Evolutionary conservation across 2,797 vertebrate species (phyloP), one percentile per base, ranked within the genome.

Genomic region (Urosaurus nigricauda): DNA sequence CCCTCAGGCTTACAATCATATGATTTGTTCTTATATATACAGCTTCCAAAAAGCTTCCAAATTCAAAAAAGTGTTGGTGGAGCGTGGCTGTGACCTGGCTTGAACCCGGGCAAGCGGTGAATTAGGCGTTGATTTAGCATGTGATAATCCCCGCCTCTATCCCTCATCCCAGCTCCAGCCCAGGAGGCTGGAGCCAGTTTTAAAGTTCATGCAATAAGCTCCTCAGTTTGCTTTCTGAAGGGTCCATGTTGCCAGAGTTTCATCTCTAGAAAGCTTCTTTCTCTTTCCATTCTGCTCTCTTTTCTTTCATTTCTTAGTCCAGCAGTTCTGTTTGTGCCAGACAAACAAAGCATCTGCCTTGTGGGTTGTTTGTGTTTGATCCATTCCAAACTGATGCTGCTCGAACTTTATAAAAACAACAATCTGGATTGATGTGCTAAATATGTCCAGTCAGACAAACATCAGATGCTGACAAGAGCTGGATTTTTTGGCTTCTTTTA

Each of bases 381-480:
- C 91, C 24, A 68, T 95, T 95, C 94, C 94, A 95, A 95, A 92
- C 70, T 90, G 86, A 95, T 95, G 94, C 90, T 93, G 88, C 80
- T 16, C 91, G 89, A 56, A 78, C 89, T 91, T 95, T 96, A 94
- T 96, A 96, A 96, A 95, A 94, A 95, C 91, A 95, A 86, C 88
- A 90, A 87, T 94, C 93, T 93, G 92, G 32, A 96, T 92, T 97
- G 96, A 97, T 96, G 96, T 94, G 95, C 94, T 96, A 96, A 97
- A 93, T 96, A 96, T 96, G 96, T 96, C 95, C 96, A 94, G 90
- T 95, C 95, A 63, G 96, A 96, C 95, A 91, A 95, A 90, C 92
- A 94, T 96, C 94, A 96, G 92, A 35, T 96, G 96, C 95, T 97
- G 96, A 94, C 94, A 92, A 87, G 91, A 79, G 86, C 91, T 88